phyloP scores from a whole-genome alignment of 2,113 vertebrate species.

The Sturnus vulgaris region DNA sequence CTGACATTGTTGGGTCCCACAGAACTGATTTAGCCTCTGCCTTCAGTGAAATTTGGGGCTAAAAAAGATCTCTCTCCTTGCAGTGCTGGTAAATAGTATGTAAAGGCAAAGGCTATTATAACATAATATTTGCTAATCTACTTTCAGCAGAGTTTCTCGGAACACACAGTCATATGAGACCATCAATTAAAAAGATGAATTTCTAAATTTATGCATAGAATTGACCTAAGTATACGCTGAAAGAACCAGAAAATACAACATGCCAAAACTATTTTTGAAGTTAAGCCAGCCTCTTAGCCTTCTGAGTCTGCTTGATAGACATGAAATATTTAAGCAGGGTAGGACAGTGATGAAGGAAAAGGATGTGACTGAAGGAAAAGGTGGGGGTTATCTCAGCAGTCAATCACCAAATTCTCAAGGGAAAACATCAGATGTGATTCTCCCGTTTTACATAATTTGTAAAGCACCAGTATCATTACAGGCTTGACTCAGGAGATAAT shows the following conservation, averaged over 20 bases:
- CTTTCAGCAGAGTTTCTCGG: not conserved
- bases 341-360: not conserved
- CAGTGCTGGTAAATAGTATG: not conserved
- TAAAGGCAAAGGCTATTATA: not conserved
- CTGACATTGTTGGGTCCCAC: not conserved
- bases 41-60: not conserved
- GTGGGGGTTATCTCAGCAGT: not conserved
- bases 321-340: not conserved
- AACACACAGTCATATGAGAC: not conserved
- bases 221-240: not conserved
- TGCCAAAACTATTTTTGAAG: not conserved
- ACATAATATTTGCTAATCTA: not conserved
- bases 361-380: not conserved
- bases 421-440: not conserved
- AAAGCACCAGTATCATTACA: not conserved
- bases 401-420: not conserved
- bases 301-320: not conserved
- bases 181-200: not conserved
- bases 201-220: not conserved
- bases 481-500: not conserved
- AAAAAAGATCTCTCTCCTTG: not conserved
- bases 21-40: not conserved
- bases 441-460: not conserved
- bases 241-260: not conserved
- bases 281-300: not conserved